Base-by-base conservation (phyloP, 2,113 vertebrate species). In the Nannobrachium achirus region DNA sequence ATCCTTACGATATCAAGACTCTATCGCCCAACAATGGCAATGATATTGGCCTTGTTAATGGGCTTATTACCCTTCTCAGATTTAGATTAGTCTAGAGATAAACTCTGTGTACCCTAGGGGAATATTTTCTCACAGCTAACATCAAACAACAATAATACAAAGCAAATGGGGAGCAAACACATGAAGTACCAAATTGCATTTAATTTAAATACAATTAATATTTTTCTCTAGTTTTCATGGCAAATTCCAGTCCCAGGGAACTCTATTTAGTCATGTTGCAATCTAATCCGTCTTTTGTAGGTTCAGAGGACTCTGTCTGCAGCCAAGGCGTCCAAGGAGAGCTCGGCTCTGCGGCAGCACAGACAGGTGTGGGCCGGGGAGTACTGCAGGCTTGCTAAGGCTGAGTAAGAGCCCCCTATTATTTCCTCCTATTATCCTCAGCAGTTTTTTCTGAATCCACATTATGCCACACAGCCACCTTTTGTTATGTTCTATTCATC, bases 331-430 rank as follows among this genome's bases (percentile, higher is more conserved):
- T 94, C 86, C 70, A 98, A 93, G 89, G 93, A 96, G 55, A 93
- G 90, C 85, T 92, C 78, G 69, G 77, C 96, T 45, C 79, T 96
- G 76, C 94, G 94, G 66, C 95, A 95, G 66, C 97, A 98, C 73
- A 91, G 69, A 25, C 94, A 93, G 79, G 93, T 95, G 76, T 99
- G 97, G 96, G 94, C 92, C 93, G 84, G 87, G 59, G 96, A 96
- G 70, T 84, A 93, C 42, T 86, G 86, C 46, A 91, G 89, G 57
- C 91, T 97, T 55, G 87, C 56, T 44, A 90, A 91, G 80, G 87
- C 81, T 78, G 92, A 94, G 97, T 99, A 92, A 93, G 91, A 89
- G 63, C 72, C 64, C 60, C 74, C 69, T 76, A 81, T 88, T 81
- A 56, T 84, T 78, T 76, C 74, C 57, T 79, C 68, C 82, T 83